Evolutionary conservation across 2,888 invertebrate genomes (phyloP).

Genomic region (Polydrusus pterygomalis): DNA sequence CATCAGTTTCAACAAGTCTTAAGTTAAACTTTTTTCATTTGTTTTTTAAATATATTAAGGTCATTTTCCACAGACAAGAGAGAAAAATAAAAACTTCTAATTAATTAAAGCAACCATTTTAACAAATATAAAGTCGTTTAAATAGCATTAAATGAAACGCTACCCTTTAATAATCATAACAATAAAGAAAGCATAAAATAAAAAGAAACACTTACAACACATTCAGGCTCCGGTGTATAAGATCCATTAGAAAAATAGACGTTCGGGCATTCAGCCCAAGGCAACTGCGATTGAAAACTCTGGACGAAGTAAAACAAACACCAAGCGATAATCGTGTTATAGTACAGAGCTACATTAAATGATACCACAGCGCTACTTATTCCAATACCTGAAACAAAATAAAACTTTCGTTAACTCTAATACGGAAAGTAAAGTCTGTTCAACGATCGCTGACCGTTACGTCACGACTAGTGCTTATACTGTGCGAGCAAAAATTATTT

Average conservation of each 20-base stretch:
- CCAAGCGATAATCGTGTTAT: slow-evolving; percentile 99
- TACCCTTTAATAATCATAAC: background rate
- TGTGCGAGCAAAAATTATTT: too few species aligned
- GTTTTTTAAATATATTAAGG: too few species aligned
- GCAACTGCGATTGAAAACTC: slow-evolving; percentile 93
- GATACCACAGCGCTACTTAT: slow-evolving; percentile 97
- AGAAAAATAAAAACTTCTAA: too few species aligned
- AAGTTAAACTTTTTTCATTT: too few species aligned
- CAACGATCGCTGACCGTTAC: too few species aligned
- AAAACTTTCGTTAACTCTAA: too few species aligned
- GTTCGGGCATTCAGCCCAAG: slow-evolving; percentile 94
- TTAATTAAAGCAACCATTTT: too few species aligned
- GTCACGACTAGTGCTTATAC: too few species aligned
- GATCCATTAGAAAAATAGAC: slow-evolving; percentile 86
- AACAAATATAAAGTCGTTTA: background rate
- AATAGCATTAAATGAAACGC: background rate
- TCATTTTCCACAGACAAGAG: too few species aligned
- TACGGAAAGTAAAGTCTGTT: too few species aligned
- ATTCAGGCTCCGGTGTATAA: slow-evolving; percentile 87
- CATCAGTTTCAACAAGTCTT: too few species aligned
- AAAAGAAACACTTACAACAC: slow-evolving; percentile 77
- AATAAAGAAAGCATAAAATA: background rate
- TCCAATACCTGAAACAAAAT: slow-evolving; percentile 80
- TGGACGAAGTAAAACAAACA: slow-evolving; percentile 95
- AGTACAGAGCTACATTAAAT: slow-evolving; percentile 96